Evolutionary conservation across 1,140 invertebrate genomes (phyloP).

Genomic region (Alviniconcha marisindica): DNA sequence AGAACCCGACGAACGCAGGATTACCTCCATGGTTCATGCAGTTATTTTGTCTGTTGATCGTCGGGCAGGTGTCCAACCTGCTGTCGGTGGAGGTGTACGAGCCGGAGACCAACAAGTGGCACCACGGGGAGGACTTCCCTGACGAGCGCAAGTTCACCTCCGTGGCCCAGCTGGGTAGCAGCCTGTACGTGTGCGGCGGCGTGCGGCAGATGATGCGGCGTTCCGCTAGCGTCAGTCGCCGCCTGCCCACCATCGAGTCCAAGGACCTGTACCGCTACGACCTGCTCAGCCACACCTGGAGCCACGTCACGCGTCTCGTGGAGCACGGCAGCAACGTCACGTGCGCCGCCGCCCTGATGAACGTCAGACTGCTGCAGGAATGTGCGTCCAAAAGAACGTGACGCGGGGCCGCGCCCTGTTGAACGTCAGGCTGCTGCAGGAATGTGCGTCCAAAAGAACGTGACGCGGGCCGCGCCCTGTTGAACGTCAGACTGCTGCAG

Average conservation of each 20-base stretch:
- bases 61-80: constrained; percentile 55
- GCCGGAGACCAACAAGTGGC: constrained; percentile 61
- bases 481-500: not conserved
- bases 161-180: constrained; percentile 44
- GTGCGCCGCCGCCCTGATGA: constrained; percentile 54
- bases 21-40: too few species aligned
- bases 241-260: constrained; percentile 54
- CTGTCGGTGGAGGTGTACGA: constrained; percentile 61
- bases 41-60: too few species aligned
- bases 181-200: constrained; percentile 65
- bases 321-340: constrained; percentile 57
- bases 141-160: constrained; percentile 63
- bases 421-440: too few species aligned
- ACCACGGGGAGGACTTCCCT: constrained; percentile 59
- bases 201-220: constrained; percentile 45
- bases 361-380: constrained; percentile 58
- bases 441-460: not conserved
- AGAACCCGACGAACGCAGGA: too few species aligned
- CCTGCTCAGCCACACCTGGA: constrained; percentile 53
- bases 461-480: not conserved
- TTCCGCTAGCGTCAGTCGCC: constrained; percentile 41
- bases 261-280: constrained; percentile 66
- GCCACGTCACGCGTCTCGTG: constrained; percentile 53
- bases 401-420: not conserved
- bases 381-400: not conserved